phyloP scores from a whole-genome alignment of 53 echinoderm and acorn worm species.

The Crossaster papposus region DNA sequence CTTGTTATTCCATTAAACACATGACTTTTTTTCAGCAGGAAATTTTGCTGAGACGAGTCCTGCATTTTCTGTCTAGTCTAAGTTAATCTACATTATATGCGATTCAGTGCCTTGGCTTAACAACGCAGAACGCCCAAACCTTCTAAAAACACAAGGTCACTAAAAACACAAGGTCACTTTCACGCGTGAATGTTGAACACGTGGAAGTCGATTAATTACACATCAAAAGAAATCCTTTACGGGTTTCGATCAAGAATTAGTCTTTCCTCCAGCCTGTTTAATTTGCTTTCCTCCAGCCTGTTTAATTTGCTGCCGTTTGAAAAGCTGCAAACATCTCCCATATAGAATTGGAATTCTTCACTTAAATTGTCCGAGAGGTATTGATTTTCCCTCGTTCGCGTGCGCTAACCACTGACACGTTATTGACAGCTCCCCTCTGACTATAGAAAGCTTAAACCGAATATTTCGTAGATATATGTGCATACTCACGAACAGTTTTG shows the following conservation, averaged over 20 bases:
- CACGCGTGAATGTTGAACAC: slow-evolving; percentile 28
- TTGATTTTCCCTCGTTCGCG: too few species aligned
- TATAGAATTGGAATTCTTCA: not conserved
- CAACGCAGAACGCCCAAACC: not conserved
- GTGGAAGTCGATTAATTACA: slow-evolving; percentile 10
- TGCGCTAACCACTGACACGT: too few species aligned
- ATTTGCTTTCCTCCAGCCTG: not conserved
- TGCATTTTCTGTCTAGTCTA: not conserved
- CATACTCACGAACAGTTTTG: too few species aligned
- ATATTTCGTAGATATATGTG: too few species aligned
- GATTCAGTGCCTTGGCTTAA: not conserved
- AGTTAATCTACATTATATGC: not conserved
- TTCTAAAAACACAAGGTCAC: not conserved
- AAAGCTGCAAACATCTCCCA: not conserved
- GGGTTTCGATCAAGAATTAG: not conserved
- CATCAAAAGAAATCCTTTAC: slow-evolving; percentile 1
- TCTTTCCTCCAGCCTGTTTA: slow-evolving; percentile 4
- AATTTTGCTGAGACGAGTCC: not conserved
- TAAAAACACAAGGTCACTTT: not conserved
- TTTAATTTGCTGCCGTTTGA: slow-evolving; percentile 2
- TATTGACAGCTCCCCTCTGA: too few species aligned
- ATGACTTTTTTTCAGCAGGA: not conserved
- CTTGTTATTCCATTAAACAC: not conserved
- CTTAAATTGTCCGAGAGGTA: too few species aligned
- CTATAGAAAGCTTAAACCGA: too few species aligned